phyloP scores from a whole-genome alignment of 2,888 invertebrate genomes.

The Boloria selene region DNA sequence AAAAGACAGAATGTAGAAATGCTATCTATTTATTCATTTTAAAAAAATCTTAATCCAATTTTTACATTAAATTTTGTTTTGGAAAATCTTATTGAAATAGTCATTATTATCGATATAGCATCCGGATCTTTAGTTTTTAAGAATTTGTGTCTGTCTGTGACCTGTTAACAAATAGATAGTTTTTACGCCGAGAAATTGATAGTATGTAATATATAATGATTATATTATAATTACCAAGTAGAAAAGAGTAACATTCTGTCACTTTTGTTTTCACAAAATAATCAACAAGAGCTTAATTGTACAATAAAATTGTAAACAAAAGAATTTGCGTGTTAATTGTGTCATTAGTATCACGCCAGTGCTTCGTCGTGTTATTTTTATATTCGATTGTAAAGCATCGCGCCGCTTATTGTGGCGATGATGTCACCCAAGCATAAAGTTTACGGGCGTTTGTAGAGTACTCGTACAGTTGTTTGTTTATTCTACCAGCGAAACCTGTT shows the following conservation, averaged over 20 bases:
- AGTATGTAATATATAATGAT: too few species aligned
- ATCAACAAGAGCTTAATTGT: slow-evolving; percentile 33
- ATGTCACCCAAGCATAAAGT: slow-evolving; percentile 44
- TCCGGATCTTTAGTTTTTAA: too few species aligned
- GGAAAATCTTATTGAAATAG: too few species aligned
- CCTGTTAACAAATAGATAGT: too few species aligned
- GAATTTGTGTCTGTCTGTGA: too few species aligned
- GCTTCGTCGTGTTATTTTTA: slow-evolving; percentile 41
- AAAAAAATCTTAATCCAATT: too few species aligned
- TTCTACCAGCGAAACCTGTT: slow-evolving; percentile 52
- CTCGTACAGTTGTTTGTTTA: slow-evolving; percentile 48
- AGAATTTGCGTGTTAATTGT: slow-evolving; percentile 45
- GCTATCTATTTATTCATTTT: too few species aligned
- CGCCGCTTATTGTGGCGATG: slow-evolving; percentile 44
- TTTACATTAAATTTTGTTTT: too few species aligned
- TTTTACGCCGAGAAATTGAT: too few species aligned
- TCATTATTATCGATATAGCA: too few species aligned
- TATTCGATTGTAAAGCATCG: slow-evolving; percentile 38
- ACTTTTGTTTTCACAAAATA: neutral
- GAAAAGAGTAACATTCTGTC: neutral
- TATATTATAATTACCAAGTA: too few species aligned
- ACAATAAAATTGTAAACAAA: slow-evolving; percentile 44
- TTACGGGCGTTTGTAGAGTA: slow-evolving; percentile 39
- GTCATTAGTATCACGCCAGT: slow-evolving; percentile 46
- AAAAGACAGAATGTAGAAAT: too few species aligned